Conservation (phyloP, 1,140 invertebrate species). For the Matsumurasca onukii region DNA sequence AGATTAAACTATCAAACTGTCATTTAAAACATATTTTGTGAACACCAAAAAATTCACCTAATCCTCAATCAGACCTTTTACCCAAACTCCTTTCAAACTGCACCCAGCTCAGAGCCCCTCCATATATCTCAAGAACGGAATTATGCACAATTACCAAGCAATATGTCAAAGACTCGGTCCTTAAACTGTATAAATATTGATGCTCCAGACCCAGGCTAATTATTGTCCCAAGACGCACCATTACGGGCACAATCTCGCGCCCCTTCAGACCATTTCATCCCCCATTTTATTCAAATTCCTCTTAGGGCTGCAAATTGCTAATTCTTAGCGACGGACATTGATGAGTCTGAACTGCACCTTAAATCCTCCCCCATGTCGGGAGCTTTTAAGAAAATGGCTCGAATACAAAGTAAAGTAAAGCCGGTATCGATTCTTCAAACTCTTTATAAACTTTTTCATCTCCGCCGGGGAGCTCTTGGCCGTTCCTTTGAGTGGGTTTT, state of each 20-base stretch:
- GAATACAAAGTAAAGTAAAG: constrained; percentile 16
- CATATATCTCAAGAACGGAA: not conserved
- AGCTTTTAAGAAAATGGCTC: not conserved
- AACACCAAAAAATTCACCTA: no score
- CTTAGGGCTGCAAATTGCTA: constrained; percentile 20
- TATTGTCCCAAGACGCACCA: constrained; percentile 17
- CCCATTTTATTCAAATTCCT: constrained; percentile 25
- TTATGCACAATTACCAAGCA: constrained; percentile 20
- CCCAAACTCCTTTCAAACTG: not conserved
- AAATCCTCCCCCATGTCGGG: constrained; percentile 4
- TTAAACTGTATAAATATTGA: constrained; percentile 28
- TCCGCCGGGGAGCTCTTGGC: not conserved
- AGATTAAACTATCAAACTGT: no score
- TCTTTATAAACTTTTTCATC: not conserved
- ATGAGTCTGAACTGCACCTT: constrained; percentile 19
- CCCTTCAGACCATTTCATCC: constrained; percentile 26
- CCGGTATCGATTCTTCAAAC: not conserved
- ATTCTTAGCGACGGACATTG: constrained; percentile 28
- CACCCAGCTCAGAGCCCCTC: not conserved
- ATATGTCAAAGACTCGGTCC: constrained; percentile 21
- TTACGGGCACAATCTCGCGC: constrained; percentile 16
- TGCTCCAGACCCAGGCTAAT: constrained; percentile 14
- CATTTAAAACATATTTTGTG: no score
- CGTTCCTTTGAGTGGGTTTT: not conserved
- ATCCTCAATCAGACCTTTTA: no score